These are phyloP conservation scores for Podocnemis expansa DNA, from an alignment of 2,113 vertebrate species.

Conservation along the genomic window DNA sequence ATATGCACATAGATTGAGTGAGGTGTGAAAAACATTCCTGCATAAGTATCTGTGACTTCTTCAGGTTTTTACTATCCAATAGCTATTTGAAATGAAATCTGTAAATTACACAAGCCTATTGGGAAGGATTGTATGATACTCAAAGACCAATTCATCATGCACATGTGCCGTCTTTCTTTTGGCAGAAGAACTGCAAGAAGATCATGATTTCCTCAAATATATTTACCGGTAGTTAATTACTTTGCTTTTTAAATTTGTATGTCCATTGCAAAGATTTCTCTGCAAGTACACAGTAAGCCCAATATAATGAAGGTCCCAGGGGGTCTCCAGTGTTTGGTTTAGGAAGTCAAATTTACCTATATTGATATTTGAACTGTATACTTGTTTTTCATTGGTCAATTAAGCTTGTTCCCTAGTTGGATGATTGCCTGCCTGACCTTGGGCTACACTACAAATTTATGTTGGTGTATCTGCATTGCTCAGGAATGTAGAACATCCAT, in stretches of 20 bases:
- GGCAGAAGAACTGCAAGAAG: neutral
- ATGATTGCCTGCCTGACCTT: neutral
- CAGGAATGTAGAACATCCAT: neutral
- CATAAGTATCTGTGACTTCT: neutral
- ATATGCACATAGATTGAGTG: neutral
- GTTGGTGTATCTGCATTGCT: neutral
- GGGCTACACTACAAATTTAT: neutral
- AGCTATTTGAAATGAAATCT: neutral
- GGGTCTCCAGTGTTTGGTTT: neutral
- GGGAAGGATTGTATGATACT: constrained; percentile 9
- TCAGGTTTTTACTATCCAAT: neutral
- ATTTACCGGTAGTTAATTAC: neutral
- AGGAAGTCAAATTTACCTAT: neutral
- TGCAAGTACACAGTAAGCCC: neutral
- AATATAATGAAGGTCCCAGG: neutral
- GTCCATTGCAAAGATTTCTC: neutral
- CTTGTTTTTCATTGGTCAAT: neutral
- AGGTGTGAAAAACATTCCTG: neutral
- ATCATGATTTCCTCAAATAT: neutral
- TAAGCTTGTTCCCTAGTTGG: neutral
- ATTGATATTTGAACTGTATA: neutral
- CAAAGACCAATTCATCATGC: neutral
- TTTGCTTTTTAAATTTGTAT: neutral
- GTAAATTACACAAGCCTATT: constrained; percentile 12
- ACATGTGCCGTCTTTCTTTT: neutral